Percentiles rank a stretch among this genome's conserved stretches.
Conservation (phyloP, 92 coral and sea anemone genomes). For the Micromussa lordhowensis region DNA sequence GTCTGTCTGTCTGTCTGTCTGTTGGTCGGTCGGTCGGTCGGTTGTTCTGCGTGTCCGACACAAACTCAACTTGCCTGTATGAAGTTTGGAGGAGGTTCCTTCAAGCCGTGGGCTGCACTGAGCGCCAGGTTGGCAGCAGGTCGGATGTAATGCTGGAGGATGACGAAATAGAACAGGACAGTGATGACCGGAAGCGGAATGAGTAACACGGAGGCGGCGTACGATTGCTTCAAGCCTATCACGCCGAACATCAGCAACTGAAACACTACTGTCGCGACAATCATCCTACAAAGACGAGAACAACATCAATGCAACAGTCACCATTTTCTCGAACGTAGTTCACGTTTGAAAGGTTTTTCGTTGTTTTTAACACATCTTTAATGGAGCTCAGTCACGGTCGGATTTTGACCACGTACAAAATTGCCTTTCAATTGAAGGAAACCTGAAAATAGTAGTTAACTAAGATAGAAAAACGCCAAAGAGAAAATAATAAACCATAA, state of each 20-base stretch:
- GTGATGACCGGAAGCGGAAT: slow-evolving; percentile 91
- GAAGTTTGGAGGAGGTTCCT: slow-evolving; percentile 68
- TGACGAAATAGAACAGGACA: slow-evolving; percentile 73
- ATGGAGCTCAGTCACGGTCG: too few relatives aligned
- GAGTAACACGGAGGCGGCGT: slow-evolving; percentile 64
- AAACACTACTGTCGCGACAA: slow-evolving; percentile 81
- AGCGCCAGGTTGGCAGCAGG: slow-evolving; percentile 63
- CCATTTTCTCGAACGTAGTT: too few relatives aligned
- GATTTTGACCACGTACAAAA: too few relatives aligned
- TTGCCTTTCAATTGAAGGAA: too few relatives aligned
- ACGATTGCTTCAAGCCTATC: slow-evolving; percentile 77
- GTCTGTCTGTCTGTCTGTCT: not conserved
- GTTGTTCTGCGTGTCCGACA: not conserved
- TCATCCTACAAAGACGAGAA: slow-evolving; percentile 67
- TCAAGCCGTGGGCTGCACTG: slow-evolving; percentile 37
- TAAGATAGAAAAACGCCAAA: too few relatives aligned
- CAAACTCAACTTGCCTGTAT: slow-evolving; percentile 50
- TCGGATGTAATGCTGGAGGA: slow-evolving; percentile 70
- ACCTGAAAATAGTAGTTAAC: too few relatives aligned
- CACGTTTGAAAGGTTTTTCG: too few relatives aligned
- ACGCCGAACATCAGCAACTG: slow-evolving; percentile 89
- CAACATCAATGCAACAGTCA: not conserved
- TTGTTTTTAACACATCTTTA: too few relatives aligned
- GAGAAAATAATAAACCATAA: too few relatives aligned
- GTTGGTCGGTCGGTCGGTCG: not conserved